A percentile compares a stretch with the other conserved stretches of the same genome.
Conservation (phyloP, 1,140 invertebrate genomes). For the Meloidogyne hapla region DNA sequence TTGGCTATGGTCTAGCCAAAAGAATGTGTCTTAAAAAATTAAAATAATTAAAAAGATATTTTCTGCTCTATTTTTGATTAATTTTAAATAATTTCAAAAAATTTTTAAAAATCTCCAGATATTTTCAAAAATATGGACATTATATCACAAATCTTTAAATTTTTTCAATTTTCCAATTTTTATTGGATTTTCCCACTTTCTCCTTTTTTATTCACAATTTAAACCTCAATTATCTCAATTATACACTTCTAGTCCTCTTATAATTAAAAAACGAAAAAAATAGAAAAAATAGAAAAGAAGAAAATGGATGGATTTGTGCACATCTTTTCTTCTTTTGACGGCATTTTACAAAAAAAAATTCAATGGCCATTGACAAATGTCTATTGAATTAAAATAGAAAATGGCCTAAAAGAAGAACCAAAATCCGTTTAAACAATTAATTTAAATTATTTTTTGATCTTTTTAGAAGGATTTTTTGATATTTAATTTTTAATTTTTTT, state of each 20-base stretch:
- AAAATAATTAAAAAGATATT: not conserved
- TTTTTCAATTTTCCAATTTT: too few relatives aligned
- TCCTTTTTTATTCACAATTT: not conserved
- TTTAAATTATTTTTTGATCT: too few relatives aligned
- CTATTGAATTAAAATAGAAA: not conserved
- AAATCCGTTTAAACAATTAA: not conserved
- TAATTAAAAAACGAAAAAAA: too few relatives aligned
- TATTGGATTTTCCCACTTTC: not conserved
- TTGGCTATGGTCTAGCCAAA: constrained; percentile 59
- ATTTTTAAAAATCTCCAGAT: not conserved
- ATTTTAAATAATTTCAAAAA: not conserved
- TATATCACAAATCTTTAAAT: too few relatives aligned
- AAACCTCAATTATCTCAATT: constrained; percentile 6
- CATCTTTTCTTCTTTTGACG: not conserved
- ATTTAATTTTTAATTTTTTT: too few relatives aligned
- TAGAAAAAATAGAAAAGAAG: not conserved
- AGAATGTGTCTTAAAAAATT: constrained; percentile 57
- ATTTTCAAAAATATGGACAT: too few relatives aligned
- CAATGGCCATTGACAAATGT: constrained; percentile 2
- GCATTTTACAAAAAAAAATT: not conserved
- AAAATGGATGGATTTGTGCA: not conserved
- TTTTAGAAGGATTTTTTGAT: not conserved
- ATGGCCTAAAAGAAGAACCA: not conserved
- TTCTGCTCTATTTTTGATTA: not conserved
- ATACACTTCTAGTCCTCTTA: not conserved